A percentile compares a stretch with the other conserved stretches of the same genome.
phyloP scores from a whole-genome alignment of 35 echinoderm and acorn worm genomes.

The Patiria miniata region DNA sequence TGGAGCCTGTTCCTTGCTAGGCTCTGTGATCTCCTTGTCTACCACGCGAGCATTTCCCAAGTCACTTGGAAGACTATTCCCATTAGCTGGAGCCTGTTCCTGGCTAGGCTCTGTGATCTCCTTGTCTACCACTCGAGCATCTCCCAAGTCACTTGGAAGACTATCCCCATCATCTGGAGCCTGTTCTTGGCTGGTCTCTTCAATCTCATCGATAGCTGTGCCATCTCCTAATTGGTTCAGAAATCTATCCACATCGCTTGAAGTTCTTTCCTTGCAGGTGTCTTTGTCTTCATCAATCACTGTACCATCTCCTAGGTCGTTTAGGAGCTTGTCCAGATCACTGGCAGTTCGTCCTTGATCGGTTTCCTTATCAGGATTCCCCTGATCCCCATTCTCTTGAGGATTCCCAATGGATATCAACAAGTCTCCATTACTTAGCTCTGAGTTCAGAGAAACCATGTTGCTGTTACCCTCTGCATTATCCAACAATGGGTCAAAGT shows the following conservation, averaged over 20 bases:
- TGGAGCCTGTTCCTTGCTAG: too few relatives aligned
- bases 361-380: background rate
- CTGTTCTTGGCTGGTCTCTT: background rate
- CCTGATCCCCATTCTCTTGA: background rate
- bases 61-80: too few relatives aligned
- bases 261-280: background rate
- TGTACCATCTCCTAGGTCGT: background rate
- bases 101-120: too few relatives aligned
- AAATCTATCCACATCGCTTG: background rate
- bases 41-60: too few relatives aligned
- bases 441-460: background rate
- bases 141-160: too few relatives aligned
- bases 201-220: background rate
- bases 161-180: too few relatives aligned
- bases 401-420: background rate
- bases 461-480: background rate
- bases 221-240: constrained; percentile 13
- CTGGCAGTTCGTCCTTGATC: background rate
- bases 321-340: background rate
- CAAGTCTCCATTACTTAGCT: constrained; percentile 1
- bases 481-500: background rate
- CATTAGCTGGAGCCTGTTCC: too few relatives aligned
- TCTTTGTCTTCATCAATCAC: background rate
- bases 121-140: too few relatives aligned
- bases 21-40: too few relatives aligned